A percentile compares a stretch with the other conserved stretches of the same genome.
Evolutionary conservation across 2,888 invertebrate species (phyloP).

Genomic region (Fissipunctia ypsillon): DNA sequence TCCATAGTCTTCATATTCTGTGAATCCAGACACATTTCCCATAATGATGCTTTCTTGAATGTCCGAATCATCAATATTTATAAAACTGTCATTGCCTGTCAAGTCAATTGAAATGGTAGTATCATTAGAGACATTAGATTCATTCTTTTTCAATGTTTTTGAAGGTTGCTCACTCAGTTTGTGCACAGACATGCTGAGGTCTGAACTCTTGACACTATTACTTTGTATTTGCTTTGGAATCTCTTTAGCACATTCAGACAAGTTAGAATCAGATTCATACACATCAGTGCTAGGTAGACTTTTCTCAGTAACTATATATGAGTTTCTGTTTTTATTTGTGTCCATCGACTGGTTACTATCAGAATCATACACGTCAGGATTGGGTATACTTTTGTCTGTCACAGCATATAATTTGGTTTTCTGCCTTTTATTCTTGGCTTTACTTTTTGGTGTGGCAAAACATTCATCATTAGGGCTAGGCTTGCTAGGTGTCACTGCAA

Average conservation of each 20-base stretch:
- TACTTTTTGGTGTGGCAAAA: conserved; percentile 88
- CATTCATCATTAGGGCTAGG: conserved; percentile 74
- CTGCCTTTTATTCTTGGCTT: conserved; percentile 85
- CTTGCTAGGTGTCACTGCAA: conserved; percentile 61
- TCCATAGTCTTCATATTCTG: conserved; percentile 74
- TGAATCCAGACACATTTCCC: conserved; percentile 84
- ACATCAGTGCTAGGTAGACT: conserved; percentile 87
- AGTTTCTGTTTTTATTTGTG: conserved; percentile 72
- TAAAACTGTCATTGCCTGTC: conserved; percentile 73
- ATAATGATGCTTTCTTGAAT: conserved; percentile 84
- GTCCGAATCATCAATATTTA: conserved; percentile 65
- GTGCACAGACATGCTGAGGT: conserved; percentile 66
- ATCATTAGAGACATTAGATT: conserved; percentile 43
- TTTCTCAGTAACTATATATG: conserved; percentile 83
- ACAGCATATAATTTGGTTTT: conserved; percentile 82
- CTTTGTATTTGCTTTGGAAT: conserved; percentile 48
- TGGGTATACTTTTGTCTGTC: conserved; percentile 81
- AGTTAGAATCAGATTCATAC: conserved; percentile 90
- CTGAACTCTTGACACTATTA: conserved; percentile 70
- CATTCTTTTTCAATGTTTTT: conserved; percentile 61
- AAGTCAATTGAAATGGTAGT: conserved; percentile 74
- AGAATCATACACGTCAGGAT: conserved; percentile 90
- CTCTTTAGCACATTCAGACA: conserved; percentile 75
- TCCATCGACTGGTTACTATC: conserved; percentile 89
- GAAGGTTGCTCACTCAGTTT: conserved; percentile 48